Evolutionary conservation across 2,113 vertebrate genomes (phyloP), one percentile per base, ranked within the genome.

Genomic region (Apodemus sylvaticus): DNA sequence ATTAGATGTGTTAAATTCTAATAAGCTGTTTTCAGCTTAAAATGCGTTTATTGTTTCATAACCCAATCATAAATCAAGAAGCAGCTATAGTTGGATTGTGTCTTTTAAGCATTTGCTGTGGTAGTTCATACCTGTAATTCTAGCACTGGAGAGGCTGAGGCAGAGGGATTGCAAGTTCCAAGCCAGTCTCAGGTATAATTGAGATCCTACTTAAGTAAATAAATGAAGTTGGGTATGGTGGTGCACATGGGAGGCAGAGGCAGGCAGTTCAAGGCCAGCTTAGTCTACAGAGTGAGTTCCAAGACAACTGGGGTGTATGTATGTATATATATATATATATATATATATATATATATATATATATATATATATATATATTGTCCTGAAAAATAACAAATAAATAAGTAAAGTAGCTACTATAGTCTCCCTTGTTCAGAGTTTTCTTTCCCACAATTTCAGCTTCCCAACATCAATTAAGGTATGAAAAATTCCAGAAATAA

Each of bases 401-500:
- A 22, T 26, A 53, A 71, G 1, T 77, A 62, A 77, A 89, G 8
- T 42, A 68, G 7, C 31, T 60, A 29, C 26, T 42, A 4, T 26
- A 42, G 20, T 39, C 17, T 81, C 83, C 58, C 74, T 48, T 60
- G 45, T 62, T 13, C 51, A 70, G 10, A 45, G 77, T n/a, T 82
- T 92, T 24, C 16, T 45, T 62, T 92, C 45, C 39, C 24, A 76
- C 34, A 73, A 31, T 89, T 51, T 89, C 42, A 74, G 29, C 5
- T 31, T 45, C 4, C 53, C 24, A 36, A 29, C 36, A 45, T 62
- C 74, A 39, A 66, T 62, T 22, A 66, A 76, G 6, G 9, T 76
- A 11, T 60, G 66, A 39, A 81, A 91, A 89, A 93, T 71, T 71
- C 51, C 53, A 81, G 76, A 81, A 89, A 89, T 73, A 90, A 90